Evolutionary conservation across 2,113 vertebrate species (phyloP), one percentile per base, ranked within the genome.

Genomic region (Pitta sordida): DNA sequence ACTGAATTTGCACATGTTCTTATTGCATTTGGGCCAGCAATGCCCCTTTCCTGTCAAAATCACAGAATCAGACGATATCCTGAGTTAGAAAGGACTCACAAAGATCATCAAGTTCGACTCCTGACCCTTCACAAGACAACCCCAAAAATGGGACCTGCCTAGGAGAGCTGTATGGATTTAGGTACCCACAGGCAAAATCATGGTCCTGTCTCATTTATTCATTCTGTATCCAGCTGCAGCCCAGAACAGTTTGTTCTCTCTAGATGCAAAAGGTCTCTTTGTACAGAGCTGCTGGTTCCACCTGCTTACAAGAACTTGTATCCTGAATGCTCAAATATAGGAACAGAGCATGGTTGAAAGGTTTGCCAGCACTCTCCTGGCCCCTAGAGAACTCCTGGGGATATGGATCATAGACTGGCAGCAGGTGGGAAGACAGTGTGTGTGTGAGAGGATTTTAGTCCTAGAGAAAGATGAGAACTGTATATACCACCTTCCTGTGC

Each of bases 401-500:
- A 46, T 86, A 77, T n/a, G 55, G 86, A 86, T 94, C 75, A 74
- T 53, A 94, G 71, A 10, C 82, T 93, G 83, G 59, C 83, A 90
- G 91, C 2, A 1, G 73, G 84, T 91, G 91, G 87, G 78, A 86
- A 91, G 78, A 81, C 92, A 68, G 48, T 39, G 41, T 90, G 58
- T 55, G 10, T 90, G 63, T 43, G 85, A 95, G 88, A 86, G 86
- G 64, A 92, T 86, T 95, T 94, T 88, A 80, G 58, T 80, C 52
- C 83, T 67, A 39, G 59, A 86, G 79, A 74, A 91, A 86, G 79
- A 91, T 77, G 68, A 43, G 74, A 90, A 90, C 91, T 91, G 80
- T 94, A 71, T 91, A 86, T 91, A 94, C 85, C 90, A 90, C 91
- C 75, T 93, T 91, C 68, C 87, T 94, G 82, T 90, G 68, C 82